Base-by-base conservation (phyloP, 2,113 vertebrate genomes). In the Channa argus region DNA sequence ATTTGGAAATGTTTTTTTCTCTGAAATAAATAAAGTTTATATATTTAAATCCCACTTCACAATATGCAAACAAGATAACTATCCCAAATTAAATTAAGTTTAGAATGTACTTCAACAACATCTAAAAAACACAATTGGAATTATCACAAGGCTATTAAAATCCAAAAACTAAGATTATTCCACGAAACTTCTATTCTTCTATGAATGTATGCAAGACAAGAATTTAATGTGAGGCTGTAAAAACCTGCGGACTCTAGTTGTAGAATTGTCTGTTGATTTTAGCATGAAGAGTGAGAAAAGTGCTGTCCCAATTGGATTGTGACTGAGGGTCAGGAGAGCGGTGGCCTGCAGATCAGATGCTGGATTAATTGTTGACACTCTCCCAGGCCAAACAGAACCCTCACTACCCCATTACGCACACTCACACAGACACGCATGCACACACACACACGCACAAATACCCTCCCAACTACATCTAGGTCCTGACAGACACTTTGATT, bases 401-500 rank as follows among this genome's bases (percentile, higher is more conserved):
- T 81, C 92, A 73, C 76, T 65, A 77, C 80, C 84, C 81, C 83
- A 59, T 71, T 55, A 66, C 67, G 74, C 63, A 78, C 85, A 84
- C 71, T 78, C 58, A 77, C 69, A 67, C 75, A n/a, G n/a, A n/a
- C n/a, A n/a, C n/a, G n/a, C n/a, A n/a, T n/a, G n/a, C n/a, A n/a
- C n/a, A n/a, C n/a, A 71, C 76, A 63, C 64, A 56, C 61, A 68
- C 68, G 69, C 67, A 47, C 74, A 76, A 71, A 53, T 59, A 53
- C 50, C 14, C 65, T 70, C 63, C 69, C 79, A 63, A 84, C 85
- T 83, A 88, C 78, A 91, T 63, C 62, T 52, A 86, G 81, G 94
- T 94, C 87, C 89, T 97, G 97, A 97, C 97, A 97, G 93, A 95
- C 85, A 49, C 81, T 89, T 93, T 99, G 97, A 98, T 99, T 98